Percentiles rank a stretch among this genome's conserved stretches.
Evolutionary conservation across 2,888 invertebrate species (phyloP).

Genomic region (Heliconius sara): DNA sequence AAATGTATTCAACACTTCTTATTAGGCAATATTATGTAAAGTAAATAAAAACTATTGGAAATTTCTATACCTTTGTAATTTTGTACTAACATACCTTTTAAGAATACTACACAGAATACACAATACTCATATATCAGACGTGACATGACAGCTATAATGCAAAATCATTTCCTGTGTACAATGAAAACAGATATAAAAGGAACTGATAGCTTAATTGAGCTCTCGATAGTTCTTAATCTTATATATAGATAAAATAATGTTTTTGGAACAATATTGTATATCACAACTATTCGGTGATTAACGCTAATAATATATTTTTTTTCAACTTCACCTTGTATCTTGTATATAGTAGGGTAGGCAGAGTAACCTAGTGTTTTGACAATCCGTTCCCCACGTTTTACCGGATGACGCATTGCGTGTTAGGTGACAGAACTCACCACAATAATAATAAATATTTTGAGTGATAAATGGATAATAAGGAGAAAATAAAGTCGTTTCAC

Average conservation of each 20-base stretch:
- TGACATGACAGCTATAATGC: not conserved
- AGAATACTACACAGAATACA: no score
- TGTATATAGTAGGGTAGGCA: no score
- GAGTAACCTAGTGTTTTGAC: no score
- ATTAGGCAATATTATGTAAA: not conserved
- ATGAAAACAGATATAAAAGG: not conserved
- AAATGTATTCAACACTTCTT: not conserved
- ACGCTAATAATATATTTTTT: not conserved
- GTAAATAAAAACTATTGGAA: not conserved
- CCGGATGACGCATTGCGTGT: no score
- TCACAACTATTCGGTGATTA: not conserved
- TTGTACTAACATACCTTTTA: not conserved
- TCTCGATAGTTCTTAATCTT: no score
- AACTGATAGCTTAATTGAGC: not conserved
- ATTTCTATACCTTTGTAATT: not conserved
- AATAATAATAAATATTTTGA: not conserved
- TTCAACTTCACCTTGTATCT: no score
- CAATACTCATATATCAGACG: not conserved
- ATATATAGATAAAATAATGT: not conserved
- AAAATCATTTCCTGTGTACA: not conserved
- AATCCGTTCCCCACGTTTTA: no score
- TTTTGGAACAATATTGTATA: not conserved
- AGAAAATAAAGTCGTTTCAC: not conserved
- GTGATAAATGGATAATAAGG: not conserved
- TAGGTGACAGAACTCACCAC: not conserved